Evolutionary conservation across 2,113 vertebrate genomes (phyloP).

Genomic region (Phoxinus phoxinus): DNA sequence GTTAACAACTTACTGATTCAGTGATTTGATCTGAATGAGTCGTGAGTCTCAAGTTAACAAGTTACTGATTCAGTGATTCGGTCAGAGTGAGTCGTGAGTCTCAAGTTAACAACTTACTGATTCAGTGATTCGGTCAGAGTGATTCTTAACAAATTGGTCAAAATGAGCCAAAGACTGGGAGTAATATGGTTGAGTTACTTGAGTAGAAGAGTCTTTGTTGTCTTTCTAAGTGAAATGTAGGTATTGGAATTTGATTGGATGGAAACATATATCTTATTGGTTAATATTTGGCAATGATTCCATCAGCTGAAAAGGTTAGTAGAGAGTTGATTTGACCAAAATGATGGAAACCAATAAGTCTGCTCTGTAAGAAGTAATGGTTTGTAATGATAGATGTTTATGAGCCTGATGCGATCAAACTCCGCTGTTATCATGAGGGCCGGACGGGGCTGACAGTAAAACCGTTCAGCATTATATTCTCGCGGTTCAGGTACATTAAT

Average conservation of each 20-base stretch:
- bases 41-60: background rate
- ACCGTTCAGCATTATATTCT: conserved; percentile 7
- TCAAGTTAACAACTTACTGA: background rate
- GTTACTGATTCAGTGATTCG: too few species aligned
- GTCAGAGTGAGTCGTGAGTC: background rate
- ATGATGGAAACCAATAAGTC: background rate
- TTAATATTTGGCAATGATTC: background rate
- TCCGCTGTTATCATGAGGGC: background rate
- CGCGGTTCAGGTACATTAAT: background rate
- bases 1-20: background rate
- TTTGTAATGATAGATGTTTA: background rate
- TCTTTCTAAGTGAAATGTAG: too few species aligned
- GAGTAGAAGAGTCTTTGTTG: too few species aligned
- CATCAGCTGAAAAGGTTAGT: background rate
- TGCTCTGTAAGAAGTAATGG: background rate
- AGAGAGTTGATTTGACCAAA: background rate
- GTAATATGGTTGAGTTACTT: background rate
- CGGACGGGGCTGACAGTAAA: background rate
- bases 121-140: background rate
- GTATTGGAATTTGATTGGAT: background rate
- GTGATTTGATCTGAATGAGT: background rate
- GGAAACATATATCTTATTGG: background rate
- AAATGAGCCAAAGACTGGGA: background rate
- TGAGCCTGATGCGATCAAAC: background rate
- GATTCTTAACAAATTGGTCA: background rate